A percentile compares a stretch with the other conserved stretches of the same genome.
phyloP scores from a whole-genome alignment of 2,888 invertebrate species.

The Chymomyza amoena region DNA sequence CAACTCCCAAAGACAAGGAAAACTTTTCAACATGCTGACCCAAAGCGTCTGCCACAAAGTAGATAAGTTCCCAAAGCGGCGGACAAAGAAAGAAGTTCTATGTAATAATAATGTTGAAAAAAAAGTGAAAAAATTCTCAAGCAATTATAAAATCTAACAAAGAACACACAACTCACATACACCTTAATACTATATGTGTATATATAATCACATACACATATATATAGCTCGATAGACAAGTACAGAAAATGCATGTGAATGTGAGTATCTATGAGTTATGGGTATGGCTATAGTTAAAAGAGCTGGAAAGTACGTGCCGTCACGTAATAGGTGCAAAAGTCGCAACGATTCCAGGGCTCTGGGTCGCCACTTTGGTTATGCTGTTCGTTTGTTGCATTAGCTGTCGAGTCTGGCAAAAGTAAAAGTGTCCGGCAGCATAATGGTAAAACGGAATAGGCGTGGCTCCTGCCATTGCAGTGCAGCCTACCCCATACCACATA shows the following conservation, averaged over 20 bases:
- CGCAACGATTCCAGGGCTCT: neutral
- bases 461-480: constrained; percentile 9
- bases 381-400: neutral
- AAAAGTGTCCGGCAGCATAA: constrained; percentile 50
- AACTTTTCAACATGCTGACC: constrained; percentile 51
- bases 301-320: constrained; percentile 43
- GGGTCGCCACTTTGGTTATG: neutral
- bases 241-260: neutral
- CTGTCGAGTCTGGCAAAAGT: constrained; percentile 47
- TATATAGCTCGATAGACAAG: neutral
- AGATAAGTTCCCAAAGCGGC: constrained; percentile 1
- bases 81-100: constrained; percentile 14
- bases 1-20: constrained; percentile 23
- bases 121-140: constrained; percentile 36
- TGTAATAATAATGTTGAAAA: neutral
- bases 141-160: constrained; percentile 59
- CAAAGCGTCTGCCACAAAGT: constrained; percentile 40
- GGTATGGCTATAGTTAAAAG: neutral
- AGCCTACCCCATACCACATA: neutral
- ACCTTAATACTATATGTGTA: too few species aligned
- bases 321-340: constrained; percentile 47
- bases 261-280: neutral
- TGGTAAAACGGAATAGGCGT: constrained; percentile 30
- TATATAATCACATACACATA: neutral
- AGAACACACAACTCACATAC: constrained; percentile 1